These are phyloP conservation scores for Mungos mungo DNA, from an alignment of 2,113 vertebrate species.

Conservation along the genomic window DNA sequence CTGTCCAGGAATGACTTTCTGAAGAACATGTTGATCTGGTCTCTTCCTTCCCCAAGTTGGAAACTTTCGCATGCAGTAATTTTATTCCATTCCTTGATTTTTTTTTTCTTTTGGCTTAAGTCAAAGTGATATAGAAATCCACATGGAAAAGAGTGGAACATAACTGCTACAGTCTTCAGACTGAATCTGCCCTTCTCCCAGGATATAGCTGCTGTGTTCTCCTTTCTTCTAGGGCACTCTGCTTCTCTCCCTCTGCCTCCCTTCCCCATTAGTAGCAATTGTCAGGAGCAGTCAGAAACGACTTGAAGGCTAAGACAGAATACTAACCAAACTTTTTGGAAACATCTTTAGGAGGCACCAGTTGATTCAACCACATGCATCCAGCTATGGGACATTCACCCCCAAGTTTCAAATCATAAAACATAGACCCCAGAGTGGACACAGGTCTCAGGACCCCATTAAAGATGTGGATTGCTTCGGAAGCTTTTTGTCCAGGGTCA, in stretches of 20 bases:
- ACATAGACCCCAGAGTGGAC: background rate
- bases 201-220: background rate
- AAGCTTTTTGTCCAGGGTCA: conserved; percentile 32
- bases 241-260: background rate
- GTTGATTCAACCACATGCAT: background rate
- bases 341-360: background rate
- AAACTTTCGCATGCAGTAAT: conserved; percentile 51
- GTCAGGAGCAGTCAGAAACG: background rate
- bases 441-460: conserved; percentile 45
- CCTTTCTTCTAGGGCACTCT: background rate
- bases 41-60: conserved; percentile 49
- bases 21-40: conserved; percentile 44
- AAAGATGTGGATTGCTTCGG: conserved; percentile 33
- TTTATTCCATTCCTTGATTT: conserved; percentile 60
- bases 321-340: background rate
- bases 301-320: background rate
- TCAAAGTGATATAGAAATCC: conserved; percentile 64
- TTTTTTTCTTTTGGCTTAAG: conserved; percentile 50
- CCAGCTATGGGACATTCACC: conserved; percentile 24
- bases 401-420: conserved; percentile 31
- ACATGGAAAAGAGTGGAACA: conserved; percentile 8
- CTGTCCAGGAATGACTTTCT: conserved; percentile 49
- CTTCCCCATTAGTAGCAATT: background rate
- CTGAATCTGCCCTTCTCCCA: background rate
- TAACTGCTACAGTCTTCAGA: conserved; percentile 28